Evolutionary conservation across 2,888 invertebrate genomes (phyloP).

Genomic region (Lochmaea crataegi): DNA sequence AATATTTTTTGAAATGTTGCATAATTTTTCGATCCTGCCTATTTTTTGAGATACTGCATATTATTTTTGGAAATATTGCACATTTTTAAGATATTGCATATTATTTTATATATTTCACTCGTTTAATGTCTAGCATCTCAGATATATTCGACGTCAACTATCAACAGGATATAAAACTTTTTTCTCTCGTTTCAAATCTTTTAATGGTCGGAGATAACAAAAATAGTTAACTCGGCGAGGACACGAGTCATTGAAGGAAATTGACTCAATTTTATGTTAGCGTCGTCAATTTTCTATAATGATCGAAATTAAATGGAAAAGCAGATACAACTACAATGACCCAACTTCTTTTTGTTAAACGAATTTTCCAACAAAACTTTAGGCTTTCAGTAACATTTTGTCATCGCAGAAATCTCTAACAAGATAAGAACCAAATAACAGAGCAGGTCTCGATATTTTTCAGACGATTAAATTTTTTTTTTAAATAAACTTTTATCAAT

Average conservation of each 20-base stretch:
- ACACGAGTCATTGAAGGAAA: constrained; percentile 13
- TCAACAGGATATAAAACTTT: neutral
- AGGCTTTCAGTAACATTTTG: constrained; percentile 24
- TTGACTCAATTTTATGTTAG: constrained; percentile 26
- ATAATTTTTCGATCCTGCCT: no score
- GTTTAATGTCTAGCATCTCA: neutral
- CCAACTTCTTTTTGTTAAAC: constrained; percentile 17
- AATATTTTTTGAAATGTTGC: no score
- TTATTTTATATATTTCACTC: no score
- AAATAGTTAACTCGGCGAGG: neutral
- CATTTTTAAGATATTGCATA: no score
- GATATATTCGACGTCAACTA: neutral
- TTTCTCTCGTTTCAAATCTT: neutral
- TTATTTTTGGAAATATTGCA: no score
- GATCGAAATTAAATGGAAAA: constrained; percentile 30
- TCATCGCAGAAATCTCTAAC: constrained; percentile 21
- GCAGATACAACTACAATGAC: constrained; percentile 25
- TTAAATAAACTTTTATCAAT: no score
- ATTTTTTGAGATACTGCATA: no score
- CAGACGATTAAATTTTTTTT: neutral
- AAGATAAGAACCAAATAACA: constrained; percentile 23
- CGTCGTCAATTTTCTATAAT: constrained; percentile 23
- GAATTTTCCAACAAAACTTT: constrained; percentile 23
- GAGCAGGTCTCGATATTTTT: neutral
- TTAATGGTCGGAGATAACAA: neutral